Conservation (phyloP, 1,140 invertebrate species). For the Sitobion miscanthi region DNA sequence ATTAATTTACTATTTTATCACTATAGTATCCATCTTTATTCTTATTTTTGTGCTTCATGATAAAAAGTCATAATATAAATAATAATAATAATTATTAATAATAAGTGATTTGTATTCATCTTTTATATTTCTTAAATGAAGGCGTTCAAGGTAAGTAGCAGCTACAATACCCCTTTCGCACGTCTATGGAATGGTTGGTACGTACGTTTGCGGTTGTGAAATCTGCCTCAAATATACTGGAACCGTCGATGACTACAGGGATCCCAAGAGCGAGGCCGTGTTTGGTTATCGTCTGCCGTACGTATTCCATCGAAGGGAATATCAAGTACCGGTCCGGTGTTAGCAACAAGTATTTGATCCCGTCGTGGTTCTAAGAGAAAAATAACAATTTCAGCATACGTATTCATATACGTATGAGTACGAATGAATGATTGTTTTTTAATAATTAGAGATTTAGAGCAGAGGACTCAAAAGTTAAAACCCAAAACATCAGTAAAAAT, state of each 20-base stretch:
- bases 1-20: not conserved
- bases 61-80: not conserved
- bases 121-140: not conserved
- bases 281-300: conserved; percentile 80
- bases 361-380: conserved; percentile 61
- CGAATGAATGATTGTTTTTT: not conserved
- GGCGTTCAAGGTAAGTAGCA: not conserved
- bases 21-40: not conserved
- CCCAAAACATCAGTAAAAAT: too few species aligned
- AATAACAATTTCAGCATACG: not conserved
- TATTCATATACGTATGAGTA: not conserved
- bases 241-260: conserved; percentile 82
- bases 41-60: not conserved
- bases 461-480: too few species aligned
- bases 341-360: conserved; percentile 79
- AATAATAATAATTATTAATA: too few species aligned
- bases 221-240: conserved; percentile 81
- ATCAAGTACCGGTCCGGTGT: conserved; percentile 84
- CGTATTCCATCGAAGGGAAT: conserved; percentile 87
- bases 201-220: conserved; percentile 80
- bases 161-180: too few species aligned
- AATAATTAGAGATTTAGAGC: not conserved
- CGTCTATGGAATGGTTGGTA: conserved; percentile 60
- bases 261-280: conserved; percentile 70
- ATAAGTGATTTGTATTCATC: not conserved